Conservation (phyloP, 1,140 invertebrate species). For the Drosophila saltans region DNA sequence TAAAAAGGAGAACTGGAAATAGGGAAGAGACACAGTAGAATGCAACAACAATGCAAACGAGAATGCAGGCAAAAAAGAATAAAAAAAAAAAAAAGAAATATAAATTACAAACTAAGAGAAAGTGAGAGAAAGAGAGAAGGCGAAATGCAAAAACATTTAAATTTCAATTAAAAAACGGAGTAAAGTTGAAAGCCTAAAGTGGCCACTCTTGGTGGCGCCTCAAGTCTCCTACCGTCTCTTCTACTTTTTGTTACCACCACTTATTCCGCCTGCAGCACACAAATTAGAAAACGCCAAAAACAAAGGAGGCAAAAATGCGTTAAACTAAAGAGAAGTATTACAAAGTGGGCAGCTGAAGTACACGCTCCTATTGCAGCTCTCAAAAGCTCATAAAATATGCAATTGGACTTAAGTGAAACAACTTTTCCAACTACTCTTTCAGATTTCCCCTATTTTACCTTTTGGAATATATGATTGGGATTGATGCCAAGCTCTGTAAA, state of each 20-base stretch:
- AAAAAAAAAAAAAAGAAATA: constrained; percentile 36
- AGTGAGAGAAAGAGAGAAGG: constrained; percentile 18
- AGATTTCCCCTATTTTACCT: constrained; percentile 57
- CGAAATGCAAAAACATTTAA: constrained; percentile 76
- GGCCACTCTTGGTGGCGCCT: constrained; percentile 30
- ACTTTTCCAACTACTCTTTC: not conserved
- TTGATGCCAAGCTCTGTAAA: constrained; percentile 80
- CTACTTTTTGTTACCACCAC: not conserved
- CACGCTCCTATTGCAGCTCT: constrained; percentile 5
- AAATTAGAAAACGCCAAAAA: constrained; percentile 71
- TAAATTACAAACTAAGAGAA: constrained; percentile 31
- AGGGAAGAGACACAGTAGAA: constrained; percentile 45
- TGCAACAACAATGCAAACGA: constrained; percentile 66
- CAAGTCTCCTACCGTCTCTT: not conserved
- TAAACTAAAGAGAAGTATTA: constrained; percentile 51
- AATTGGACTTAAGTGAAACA: constrained; percentile 37
- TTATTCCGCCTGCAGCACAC: constrained; percentile 32
- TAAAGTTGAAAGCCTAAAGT: constrained; percentile 64
- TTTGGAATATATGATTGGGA: constrained; percentile 82
- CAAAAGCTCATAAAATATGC: constrained; percentile 51
- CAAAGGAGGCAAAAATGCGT: constrained; percentile 23
- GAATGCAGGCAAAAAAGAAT: constrained; percentile 18
- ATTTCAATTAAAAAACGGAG: constrained; percentile 77
- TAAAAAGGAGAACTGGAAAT: constrained; percentile 28
- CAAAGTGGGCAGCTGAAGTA: constrained; percentile 53